Base-by-base conservation (phyloP, 2,888 invertebrate species). In the Agriopis aurantiaria region DNA sequence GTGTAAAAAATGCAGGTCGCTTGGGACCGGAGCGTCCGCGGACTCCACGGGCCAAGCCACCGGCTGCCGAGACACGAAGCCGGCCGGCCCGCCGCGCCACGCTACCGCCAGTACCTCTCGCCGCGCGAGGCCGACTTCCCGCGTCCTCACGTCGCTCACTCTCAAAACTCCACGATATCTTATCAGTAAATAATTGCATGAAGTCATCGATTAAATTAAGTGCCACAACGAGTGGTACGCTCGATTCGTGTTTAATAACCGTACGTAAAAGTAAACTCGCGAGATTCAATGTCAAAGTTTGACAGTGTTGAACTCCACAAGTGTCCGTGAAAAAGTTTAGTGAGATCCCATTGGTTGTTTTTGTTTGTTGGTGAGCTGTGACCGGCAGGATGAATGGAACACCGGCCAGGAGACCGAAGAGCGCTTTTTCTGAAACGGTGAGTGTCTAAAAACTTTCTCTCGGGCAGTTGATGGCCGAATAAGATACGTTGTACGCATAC, bases 181-280 rank as follows among this genome's bases (percentile, higher is more conserved):
- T 93, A 92, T 92, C 92, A 91, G 86, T 83, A 84, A 88, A 88
- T 88, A 86, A 89, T 88, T 90, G 88, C 85, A 92, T 93, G 92
- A 92, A 92, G 92, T 93, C 93, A 93, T 92, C 93, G 91, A 90
- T 90, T 85, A 83, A 89, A 88, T 88, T 89, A 88, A 91, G 86
- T 89, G 83, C 75, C 79, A 69, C 75, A 59, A 67, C 78, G 67
- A 67, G 67, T 67, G 70, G 70, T 75, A 70, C 71, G 74, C 63
- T 74, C 74, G 64, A 63, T 74, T 63, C 40, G 51, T 68, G 63
- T 68, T 62, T 72, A 75, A 77, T 68, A 73, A 74, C 72, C 69
- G 41, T 80, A 80, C 83, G 83, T 82, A 65, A 68, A 60, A 69
- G 60, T 55, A 70, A 70, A 65, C 52, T 64, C 52, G 55, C 64